Percentiles rank a stretch among this genome's conserved stretches.
phyloP scores from a whole-genome alignment of 2,888 invertebrate species.

The Charanyca ferruginea region DNA sequence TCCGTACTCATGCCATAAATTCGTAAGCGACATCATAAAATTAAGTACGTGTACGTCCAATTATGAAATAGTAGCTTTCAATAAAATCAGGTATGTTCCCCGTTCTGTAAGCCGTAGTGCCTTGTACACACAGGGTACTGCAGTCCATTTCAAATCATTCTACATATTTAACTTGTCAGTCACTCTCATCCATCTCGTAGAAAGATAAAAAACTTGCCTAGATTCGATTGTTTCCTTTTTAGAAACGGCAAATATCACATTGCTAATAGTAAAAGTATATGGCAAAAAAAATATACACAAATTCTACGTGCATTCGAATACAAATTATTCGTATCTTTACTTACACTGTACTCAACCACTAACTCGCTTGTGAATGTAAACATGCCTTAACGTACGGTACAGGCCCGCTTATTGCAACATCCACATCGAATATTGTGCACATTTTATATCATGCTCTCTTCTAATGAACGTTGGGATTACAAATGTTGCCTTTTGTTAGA shows the following conservation, averaged over 20 bases:
- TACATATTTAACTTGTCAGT: too few species aligned
- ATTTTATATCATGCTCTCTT: conserved; percentile 53
- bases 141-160: too few species aligned
- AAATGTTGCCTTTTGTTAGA: conserved; percentile 35
- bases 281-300: too few species aligned
- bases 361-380: conserved; percentile 23
- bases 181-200: too few species aligned
- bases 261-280: neutral
- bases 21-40: too few species aligned
- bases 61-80: too few species aligned
- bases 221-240: neutral
- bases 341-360: neutral
- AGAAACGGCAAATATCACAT: neutral
- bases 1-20: too few species aligned
- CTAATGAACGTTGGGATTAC: conserved; percentile 47
- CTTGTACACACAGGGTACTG: too few species aligned
- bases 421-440: conserved; percentile 47
- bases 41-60: too few species aligned
- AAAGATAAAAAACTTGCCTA: neutral
- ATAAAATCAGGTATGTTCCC: too few species aligned
- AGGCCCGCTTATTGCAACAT: conserved; percentile 48
- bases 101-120: too few species aligned
- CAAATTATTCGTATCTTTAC: conserved; percentile 2
- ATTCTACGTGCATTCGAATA: neutral
- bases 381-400: conserved; percentile 5